Conservation (phyloP, 2,888 invertebrate genomes). For the Hyppa rectilinea region DNA sequence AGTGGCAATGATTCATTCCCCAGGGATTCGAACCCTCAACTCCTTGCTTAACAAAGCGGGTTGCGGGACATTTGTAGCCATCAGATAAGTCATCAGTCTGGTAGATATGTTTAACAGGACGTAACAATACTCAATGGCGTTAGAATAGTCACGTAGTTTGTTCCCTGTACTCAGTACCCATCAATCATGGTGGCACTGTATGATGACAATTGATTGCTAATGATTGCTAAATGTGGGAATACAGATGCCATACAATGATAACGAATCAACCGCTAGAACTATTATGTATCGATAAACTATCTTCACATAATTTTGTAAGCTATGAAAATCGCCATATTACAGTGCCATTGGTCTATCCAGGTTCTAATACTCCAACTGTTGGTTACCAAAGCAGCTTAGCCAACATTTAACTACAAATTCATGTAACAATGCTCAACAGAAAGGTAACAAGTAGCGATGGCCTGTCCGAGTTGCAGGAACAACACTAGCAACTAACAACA, state of each 20-base stretch:
- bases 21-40: slow-evolving; percentile 1
- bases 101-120: neutral
- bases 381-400: neutral
- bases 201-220: too few relatives aligned
- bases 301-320: neutral
- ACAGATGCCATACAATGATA: neutral
- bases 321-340: neutral
- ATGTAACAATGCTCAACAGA: slow-evolving; percentile 30
- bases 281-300: neutral
- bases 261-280: neutral
- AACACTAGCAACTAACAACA: slow-evolving; percentile 47
- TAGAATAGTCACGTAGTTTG: too few relatives aligned
- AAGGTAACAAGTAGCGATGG: slow-evolving; percentile 19
- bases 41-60: neutral
- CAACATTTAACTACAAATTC: neutral
- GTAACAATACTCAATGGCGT: neutral
- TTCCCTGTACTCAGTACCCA: too few relatives aligned
- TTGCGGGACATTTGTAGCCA: neutral
- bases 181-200: too few relatives aligned
- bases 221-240: neutral
- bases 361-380: neutral
- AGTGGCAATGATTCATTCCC: neutral
- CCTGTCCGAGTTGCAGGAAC: slow-evolving; percentile 64
- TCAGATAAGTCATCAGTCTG: neutral
- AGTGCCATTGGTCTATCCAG: neutral